phyloP scores from a whole-genome alignment of 2,797 vertebrate genomes.

The Austrolebias charrua region DNA sequence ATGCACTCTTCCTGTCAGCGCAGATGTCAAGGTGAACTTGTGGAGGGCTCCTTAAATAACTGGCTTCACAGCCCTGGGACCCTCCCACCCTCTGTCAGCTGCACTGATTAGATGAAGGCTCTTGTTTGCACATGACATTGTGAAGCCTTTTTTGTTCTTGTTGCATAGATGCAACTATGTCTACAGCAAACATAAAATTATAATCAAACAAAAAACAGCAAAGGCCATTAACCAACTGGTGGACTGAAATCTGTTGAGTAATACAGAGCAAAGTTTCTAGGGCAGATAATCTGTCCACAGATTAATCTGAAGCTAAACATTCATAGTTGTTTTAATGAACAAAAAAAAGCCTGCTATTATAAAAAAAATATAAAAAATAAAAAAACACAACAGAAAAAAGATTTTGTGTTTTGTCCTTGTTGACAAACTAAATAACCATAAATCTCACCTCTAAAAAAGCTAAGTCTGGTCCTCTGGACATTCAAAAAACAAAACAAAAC shows the following conservation, averaged over 20 bases:
- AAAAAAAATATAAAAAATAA: neutral
- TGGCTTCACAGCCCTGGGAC: slow-evolving; percentile 54
- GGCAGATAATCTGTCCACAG: no score
- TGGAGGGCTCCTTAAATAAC: slow-evolving; percentile 80
- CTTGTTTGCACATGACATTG: slow-evolving; percentile 66
- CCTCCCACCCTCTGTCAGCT: slow-evolving; percentile 38
- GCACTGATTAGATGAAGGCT: slow-evolving; percentile 65
- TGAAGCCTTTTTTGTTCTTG: neutral
- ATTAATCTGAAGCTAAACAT: no score
- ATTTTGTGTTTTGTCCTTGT: neutral
- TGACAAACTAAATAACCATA: neutral
- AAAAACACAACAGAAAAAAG: no score
- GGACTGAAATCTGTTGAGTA: no score
- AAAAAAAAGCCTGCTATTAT: neutral
- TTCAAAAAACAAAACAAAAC: no score
- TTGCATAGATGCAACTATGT: slow-evolving; percentile 31
- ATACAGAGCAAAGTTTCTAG: no score
- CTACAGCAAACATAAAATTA: slow-evolving; percentile 9
- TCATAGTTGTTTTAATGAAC: neutral
- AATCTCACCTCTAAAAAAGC: no score
- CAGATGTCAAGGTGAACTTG: slow-evolving; percentile 83
- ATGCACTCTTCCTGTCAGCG: slow-evolving; percentile 80
- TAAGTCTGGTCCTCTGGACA: no score
- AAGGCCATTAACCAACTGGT: no score
- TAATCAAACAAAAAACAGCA: no score